These are phyloP conservation scores for Chrysogorgia sp. DNA, from an alignment of 92 coral and sea anemone genomes.

Conservation along the genomic window DNA sequence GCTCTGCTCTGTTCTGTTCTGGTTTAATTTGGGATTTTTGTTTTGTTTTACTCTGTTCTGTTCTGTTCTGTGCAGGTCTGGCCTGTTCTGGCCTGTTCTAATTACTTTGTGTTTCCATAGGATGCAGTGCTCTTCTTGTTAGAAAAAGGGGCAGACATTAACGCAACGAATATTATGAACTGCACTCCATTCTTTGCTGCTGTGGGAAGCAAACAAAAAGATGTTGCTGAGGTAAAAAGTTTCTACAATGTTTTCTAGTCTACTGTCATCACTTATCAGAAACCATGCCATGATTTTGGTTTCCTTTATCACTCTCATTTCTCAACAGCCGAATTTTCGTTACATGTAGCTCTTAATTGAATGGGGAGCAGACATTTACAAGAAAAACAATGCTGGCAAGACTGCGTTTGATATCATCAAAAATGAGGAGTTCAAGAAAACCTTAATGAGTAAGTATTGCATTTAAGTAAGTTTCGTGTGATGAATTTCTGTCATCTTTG, in stretches of 20 bases:
- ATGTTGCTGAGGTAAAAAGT: constrained; percentile 80
- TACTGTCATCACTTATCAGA: not conserved
- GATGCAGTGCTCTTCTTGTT: constrained; percentile 79
- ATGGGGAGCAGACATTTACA: constrained; percentile 92
- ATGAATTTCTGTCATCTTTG: too few relatives aligned
- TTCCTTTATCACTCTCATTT: not conserved
- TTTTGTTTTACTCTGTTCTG: not conserved
- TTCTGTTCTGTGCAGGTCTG: not conserved
- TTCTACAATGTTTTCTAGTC: not conserved
- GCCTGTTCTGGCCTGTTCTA: not conserved
- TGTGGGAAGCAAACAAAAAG: constrained; percentile 85
- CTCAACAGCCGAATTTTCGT: not conserved
- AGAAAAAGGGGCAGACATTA: constrained; percentile 89
- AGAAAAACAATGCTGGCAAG: constrained; percentile 85
- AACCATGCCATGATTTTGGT: not conserved
- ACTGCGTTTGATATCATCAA: constrained; percentile 93
- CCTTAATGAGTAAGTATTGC: constrained; percentile 70
- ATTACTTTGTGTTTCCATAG: constrained; percentile 34
- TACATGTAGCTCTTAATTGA: constrained; percentile 77
- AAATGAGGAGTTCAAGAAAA: constrained; percentile 76
- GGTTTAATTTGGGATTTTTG: not conserved
- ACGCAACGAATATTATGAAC: constrained; percentile 73
- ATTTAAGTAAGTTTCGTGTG: too few relatives aligned
- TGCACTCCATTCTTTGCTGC: constrained; percentile 96
- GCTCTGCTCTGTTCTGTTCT: not conserved